These are phyloP conservation scores for Elanus axillaris DNA, from an alignment of 2,113 vertebrate genomes.

Conservation along the genomic window DNA sequence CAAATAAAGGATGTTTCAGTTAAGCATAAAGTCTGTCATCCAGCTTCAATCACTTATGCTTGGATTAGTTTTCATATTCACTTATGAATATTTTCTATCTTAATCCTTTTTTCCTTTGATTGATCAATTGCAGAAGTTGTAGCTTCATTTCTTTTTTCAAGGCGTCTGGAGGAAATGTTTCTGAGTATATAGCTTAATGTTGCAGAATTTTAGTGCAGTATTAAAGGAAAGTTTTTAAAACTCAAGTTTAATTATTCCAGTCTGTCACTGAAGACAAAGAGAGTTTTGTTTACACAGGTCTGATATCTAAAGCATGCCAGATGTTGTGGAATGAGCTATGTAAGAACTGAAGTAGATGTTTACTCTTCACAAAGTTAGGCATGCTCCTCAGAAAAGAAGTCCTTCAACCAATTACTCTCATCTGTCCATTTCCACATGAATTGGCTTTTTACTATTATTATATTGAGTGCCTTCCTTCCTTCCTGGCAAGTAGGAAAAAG, in stretches of 20 bases:
- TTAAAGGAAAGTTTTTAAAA: not conserved
- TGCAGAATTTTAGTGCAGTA: not conserved
- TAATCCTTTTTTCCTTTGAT: not conserved
- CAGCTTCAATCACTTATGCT: not conserved
- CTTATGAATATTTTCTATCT: not conserved
- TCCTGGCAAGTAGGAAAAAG: not conserved
- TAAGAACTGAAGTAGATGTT: not conserved
- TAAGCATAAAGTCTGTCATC: not conserved
- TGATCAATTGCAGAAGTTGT: not conserved
- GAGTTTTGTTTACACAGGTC: not conserved
- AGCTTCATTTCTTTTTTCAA: not conserved
- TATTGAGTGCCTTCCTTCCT: not conserved
- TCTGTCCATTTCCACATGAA: not conserved
- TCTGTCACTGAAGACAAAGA: not conserved
- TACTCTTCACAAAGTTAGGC: not conserved
- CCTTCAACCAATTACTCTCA: not conserved
- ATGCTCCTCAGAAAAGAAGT: not conserved
- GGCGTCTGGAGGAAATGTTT: not conserved
- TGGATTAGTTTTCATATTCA: not conserved
- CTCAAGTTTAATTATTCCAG: not conserved
- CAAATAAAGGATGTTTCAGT: not conserved
- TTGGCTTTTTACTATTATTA: not conserved
- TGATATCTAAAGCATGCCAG: not conserved
- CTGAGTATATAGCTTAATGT: not conserved
- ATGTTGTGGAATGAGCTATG: not conserved